Conservation (phyloP, 2,113 vertebrate species). For the Paedocypris sp. region DNA sequence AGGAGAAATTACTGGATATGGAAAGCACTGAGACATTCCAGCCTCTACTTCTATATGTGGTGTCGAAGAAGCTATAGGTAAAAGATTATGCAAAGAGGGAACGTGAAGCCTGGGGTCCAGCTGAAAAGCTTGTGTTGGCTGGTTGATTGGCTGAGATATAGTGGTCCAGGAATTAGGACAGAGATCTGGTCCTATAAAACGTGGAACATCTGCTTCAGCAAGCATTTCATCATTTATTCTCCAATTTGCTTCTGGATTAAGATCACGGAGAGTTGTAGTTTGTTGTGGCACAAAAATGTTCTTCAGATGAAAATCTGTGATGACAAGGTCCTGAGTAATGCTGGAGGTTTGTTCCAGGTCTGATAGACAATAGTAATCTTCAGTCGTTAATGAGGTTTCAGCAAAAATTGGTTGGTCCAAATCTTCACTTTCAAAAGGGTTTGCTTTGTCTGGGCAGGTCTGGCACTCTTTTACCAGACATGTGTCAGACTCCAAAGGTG, state of each 20-base stretch:
- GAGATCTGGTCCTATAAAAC: not conserved
- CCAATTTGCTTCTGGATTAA: not conserved
- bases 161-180: not conserved
- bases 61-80: constrained; percentile 62
- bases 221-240: not conserved
- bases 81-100: constrained; percentile 42
- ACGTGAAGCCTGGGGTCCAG: constrained; percentile 1
- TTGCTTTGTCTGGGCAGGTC: not conserved
- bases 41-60: constrained; percentile 53
- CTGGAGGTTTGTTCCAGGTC: constrained; percentile 20
- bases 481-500: not conserved
- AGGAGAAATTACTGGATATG: constrained; percentile 47
- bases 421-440: not conserved
- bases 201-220: not conserved
- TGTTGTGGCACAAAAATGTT: constrained; percentile 1
- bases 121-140: not conserved
- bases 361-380: constrained; percentile 1
- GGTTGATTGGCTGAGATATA: not conserved
- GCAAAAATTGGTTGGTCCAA: no score
- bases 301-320: constrained; percentile 14
- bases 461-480: not conserved
- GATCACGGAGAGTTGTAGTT: not conserved
- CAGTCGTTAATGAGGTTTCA: no score
- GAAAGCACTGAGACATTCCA: constrained; percentile 30
- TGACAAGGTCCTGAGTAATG: constrained; percentile 29